Percentiles rank a stretch among this genome's conserved stretches.
phyloP scores from a whole-genome alignment of 2,797 vertebrate species.

The Craterocephalus amniculus region DNA sequence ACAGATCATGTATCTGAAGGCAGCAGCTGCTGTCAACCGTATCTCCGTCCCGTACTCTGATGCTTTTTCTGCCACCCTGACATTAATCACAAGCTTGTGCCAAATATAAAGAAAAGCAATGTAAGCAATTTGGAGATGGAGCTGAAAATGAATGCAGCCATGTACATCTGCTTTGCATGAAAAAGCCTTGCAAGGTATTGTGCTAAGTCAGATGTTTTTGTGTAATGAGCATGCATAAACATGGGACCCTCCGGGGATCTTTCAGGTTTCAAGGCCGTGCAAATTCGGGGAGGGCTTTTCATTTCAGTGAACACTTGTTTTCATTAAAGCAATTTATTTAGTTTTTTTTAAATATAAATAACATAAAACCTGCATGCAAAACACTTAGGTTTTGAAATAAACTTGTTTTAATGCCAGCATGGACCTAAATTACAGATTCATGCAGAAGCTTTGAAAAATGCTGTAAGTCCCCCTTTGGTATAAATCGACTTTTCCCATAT shows the following conservation, averaged over 20 bases:
- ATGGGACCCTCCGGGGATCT: constrained; percentile 33
- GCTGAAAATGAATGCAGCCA: constrained; percentile 31
- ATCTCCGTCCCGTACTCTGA: neutral
- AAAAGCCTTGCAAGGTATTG: constrained; percentile 25
- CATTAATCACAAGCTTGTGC: constrained; percentile 35
- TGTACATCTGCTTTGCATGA: constrained; percentile 41
- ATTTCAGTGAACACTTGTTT: constrained; percentile 20
- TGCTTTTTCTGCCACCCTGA: neutral
- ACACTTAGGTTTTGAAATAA: neutral
- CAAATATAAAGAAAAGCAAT: constrained; percentile 26
- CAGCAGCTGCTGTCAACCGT: constrained; percentile 27
- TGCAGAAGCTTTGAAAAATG: too few species aligned
- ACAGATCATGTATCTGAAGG: constrained; percentile 28
- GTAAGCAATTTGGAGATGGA: constrained; percentile 47
- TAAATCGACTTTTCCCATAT: too few species aligned
- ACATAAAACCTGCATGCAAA: constrained; percentile 2
- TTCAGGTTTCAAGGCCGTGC: constrained; percentile 16
- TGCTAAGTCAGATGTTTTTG: constrained; percentile 55
- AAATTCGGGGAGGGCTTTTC: constrained; percentile 25
- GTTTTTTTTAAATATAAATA: neutral
- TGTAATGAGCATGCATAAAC: constrained; percentile 35
- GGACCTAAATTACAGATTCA: neutral
- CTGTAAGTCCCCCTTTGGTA: too few species aligned
- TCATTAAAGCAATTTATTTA: neutral
- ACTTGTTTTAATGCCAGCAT: neutral